These are phyloP conservation scores for Aradophagus sp. DNA, from an alignment of 1,140 invertebrate genomes.

Conservation along the genomic window DNA sequence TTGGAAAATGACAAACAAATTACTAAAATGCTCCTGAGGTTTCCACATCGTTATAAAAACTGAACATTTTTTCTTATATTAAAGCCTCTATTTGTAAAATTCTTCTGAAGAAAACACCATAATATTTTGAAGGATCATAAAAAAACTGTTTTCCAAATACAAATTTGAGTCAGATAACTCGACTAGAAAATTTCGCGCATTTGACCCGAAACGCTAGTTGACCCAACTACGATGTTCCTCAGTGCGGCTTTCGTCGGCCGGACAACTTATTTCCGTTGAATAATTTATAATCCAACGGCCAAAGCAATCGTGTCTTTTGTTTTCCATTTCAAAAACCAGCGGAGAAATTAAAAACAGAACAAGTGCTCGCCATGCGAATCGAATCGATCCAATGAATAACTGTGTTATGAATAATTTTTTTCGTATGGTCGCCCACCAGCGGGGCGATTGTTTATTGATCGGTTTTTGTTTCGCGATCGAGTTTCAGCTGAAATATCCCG, in stretches of 20 bases:
- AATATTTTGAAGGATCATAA: too few relatives aligned
- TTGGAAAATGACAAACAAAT: too few relatives aligned
- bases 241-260: not conserved
- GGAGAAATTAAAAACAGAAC: conserved; percentile 8
- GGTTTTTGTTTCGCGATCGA: conserved; percentile 13
- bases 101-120: too few relatives aligned
- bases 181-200: too few relatives aligned
- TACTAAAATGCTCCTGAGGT: too few relatives aligned
- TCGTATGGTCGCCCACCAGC: not conserved
- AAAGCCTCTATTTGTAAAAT: too few relatives aligned
- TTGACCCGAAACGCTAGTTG: too few relatives aligned
- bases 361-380: not conserved
- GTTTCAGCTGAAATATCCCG: conserved; percentile 17
- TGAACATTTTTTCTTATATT: too few relatives aligned
- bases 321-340: conserved; percentile 5
- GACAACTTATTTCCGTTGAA: conserved; percentile 27
- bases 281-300: conserved; percentile 9
- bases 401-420: conserved; percentile 37
- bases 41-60: too few relatives aligned
- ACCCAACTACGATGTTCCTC: too few relatives aligned
- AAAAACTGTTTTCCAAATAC: too few relatives aligned
- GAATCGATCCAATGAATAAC: conserved; percentile 7
- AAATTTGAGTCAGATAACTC: too few relatives aligned
- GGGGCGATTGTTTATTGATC: conserved; percentile 20
- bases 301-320: conserved; percentile 2